Evolutionary conservation across 2,888 invertebrate genomes (phyloP).

Genomic region (Tenodera sinensis): DNA sequence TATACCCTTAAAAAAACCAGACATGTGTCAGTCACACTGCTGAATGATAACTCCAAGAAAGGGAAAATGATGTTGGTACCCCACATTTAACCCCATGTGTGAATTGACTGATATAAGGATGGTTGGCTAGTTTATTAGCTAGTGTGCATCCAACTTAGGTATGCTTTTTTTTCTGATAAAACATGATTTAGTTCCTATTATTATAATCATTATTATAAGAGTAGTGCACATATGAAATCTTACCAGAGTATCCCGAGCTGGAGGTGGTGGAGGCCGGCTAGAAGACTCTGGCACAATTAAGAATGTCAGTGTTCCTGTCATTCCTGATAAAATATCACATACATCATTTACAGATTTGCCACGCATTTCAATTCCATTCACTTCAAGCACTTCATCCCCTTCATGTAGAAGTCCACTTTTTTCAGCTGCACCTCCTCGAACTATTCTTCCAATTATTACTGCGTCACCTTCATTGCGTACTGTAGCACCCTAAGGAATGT

Average conservation of each 20-base stretch:
- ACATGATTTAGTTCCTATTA: not conserved
- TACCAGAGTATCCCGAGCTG: constrained; percentile 37
- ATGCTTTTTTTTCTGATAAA: not conserved
- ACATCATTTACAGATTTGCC: constrained; percentile 97
- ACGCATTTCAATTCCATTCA: constrained; percentile 92
- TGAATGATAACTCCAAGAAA: too few species aligned
- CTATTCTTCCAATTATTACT: constrained; percentile 93
- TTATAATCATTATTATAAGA: not conserved
- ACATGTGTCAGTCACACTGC: too few species aligned
- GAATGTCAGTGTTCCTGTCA: constrained; percentile 89
- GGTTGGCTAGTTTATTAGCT: too few species aligned
- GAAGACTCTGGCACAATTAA: constrained; percentile 75
- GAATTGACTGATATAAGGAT: too few species aligned
- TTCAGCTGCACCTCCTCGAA: constrained; percentile 94
- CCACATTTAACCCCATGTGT: too few species aligned
- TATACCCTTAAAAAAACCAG: too few species aligned
- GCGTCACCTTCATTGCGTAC: constrained; percentile 90
- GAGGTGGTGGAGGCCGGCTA: constrained; percentile 44
- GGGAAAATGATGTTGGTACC: too few species aligned
- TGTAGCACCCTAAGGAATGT: constrained; percentile 53
- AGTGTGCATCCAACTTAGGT: too few species aligned
- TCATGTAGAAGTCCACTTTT: constrained; percentile 93
- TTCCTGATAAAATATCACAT: constrained; percentile 88
- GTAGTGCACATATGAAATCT: constrained; percentile 19
- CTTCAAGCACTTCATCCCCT: constrained; percentile 94